phyloP scores from a whole-genome alignment of 2,113 vertebrate genomes.

The Varanus komodoensis region DNA sequence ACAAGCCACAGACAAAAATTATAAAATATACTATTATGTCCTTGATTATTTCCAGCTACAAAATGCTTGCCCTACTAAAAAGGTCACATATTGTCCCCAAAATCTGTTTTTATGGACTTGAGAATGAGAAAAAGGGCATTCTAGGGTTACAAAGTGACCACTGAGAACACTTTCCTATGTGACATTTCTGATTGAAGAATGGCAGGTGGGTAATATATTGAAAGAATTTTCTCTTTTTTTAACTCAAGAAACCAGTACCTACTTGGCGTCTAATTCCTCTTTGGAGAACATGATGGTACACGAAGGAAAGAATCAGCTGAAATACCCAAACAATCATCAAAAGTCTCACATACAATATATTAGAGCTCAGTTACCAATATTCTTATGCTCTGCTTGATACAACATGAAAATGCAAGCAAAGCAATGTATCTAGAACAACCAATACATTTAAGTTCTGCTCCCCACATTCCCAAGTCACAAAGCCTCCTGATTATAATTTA shows the following conservation, averaged over 20 bases:
- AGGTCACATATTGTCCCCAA: too few species aligned
- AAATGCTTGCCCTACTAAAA: too few species aligned
- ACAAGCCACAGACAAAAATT: too few species aligned
- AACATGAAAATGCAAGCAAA: neutral
- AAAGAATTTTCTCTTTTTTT: too few species aligned
- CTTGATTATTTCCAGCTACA: too few species aligned
- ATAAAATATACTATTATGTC: too few species aligned
- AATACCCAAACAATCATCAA: too few species aligned
- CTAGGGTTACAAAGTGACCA: too few species aligned
- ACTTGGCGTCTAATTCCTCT: neutral
- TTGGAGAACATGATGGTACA: neutral
- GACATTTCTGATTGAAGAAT: too few species aligned
- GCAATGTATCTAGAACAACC: neutral
- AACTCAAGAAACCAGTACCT: neutral
- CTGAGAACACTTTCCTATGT: too few species aligned
- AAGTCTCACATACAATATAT: neutral
- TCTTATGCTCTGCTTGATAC: neutral
- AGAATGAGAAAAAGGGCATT: neutral
- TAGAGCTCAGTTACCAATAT: neutral
- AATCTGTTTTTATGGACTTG: neutral
- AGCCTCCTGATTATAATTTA: neutral
- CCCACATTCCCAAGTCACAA: neutral
- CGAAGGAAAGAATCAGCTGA: too few species aligned
- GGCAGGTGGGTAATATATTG: too few species aligned
- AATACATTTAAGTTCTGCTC: neutral